Evolutionary conservation across 2,113 vertebrate species (phyloP).

Genomic region (Eulemur rufifrons): DNA sequence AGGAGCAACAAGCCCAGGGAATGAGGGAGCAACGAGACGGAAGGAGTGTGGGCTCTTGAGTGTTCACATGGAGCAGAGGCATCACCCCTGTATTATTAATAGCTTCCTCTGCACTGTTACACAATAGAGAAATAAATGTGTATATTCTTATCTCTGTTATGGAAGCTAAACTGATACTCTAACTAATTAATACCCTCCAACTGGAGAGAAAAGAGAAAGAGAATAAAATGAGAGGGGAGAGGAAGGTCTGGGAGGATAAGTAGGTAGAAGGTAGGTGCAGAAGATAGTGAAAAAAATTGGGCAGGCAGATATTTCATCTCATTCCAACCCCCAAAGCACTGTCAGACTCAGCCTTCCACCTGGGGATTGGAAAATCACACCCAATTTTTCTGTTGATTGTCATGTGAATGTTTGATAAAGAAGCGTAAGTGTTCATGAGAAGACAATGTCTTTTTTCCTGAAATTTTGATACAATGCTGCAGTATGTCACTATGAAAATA

Average conservation of each 20-base stretch:
- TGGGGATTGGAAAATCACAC: background rate
- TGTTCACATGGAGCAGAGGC: background rate
- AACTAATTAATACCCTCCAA: background rate
- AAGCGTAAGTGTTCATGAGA: background rate
- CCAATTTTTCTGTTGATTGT: background rate
- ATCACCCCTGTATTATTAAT: too few relatives aligned
- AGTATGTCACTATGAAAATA: background rate
- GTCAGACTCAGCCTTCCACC: background rate
- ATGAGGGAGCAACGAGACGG: background rate
- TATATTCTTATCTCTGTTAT: background rate
- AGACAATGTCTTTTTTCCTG: background rate
- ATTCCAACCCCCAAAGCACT: too few relatives aligned
- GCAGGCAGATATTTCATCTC: background rate
- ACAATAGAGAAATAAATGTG: background rate
- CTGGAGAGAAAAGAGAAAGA: background rate
- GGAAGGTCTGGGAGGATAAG: too few relatives aligned
- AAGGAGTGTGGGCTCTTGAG: background rate
- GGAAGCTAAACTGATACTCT: background rate
- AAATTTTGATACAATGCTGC: background rate
- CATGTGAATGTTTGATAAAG: background rate
- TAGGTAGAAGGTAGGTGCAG: background rate
- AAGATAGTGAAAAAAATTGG: background rate
- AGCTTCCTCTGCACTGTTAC: background rate
- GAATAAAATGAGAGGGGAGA: background rate
- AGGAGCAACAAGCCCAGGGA: background rate